A percentile compares a stretch with the other conserved stretches of the same genome.
Conservation (phyloP, 2,888 invertebrate genomes). For the Leptinotarsa juncta region DNA sequence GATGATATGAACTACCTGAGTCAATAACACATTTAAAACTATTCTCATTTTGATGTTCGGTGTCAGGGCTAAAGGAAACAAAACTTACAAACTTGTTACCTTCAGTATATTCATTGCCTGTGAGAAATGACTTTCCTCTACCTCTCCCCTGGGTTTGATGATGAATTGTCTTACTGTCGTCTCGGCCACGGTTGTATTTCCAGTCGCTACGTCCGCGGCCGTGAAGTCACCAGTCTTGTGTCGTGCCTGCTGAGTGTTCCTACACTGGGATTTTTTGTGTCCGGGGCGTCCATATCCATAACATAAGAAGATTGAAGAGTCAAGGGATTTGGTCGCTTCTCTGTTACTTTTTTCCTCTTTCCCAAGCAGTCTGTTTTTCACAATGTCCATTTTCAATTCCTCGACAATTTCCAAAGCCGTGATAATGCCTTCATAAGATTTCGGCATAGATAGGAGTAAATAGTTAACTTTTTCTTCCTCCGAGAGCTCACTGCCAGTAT, state of each 20-base stretch:
- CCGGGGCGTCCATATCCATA: constrained; percentile 13
- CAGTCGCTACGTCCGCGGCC: no score
- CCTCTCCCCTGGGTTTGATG: no score
- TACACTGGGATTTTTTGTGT: constrained; percentile 23
- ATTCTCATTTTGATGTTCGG: background rate
- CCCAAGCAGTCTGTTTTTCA: constrained; percentile 23
- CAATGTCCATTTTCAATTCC: constrained; percentile 21
- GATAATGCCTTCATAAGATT: constrained; percentile 23
- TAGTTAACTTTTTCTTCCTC: constrained; percentile 25
- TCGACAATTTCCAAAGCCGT: constrained; percentile 22
- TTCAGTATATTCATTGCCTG: background rate
- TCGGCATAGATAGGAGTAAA: constrained; percentile 16
- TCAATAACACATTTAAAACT: background rate
- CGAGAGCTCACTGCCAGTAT: constrained; percentile 16
- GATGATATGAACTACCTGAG: constrained; percentile 9
- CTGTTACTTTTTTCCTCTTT: constrained; percentile 18
- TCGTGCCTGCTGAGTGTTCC: no score
- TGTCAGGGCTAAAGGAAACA: no score
- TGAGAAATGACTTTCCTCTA: no score
- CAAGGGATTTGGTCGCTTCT: constrained; percentile 8
- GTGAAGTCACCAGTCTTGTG: no score
- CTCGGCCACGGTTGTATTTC: no score
- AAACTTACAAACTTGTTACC: background rate
- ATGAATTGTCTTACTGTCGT: no score
- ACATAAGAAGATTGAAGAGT: constrained; percentile 17